Conservation (phyloP, 1,140 invertebrate species). For the Caenorhabditis briggsae region DNA sequence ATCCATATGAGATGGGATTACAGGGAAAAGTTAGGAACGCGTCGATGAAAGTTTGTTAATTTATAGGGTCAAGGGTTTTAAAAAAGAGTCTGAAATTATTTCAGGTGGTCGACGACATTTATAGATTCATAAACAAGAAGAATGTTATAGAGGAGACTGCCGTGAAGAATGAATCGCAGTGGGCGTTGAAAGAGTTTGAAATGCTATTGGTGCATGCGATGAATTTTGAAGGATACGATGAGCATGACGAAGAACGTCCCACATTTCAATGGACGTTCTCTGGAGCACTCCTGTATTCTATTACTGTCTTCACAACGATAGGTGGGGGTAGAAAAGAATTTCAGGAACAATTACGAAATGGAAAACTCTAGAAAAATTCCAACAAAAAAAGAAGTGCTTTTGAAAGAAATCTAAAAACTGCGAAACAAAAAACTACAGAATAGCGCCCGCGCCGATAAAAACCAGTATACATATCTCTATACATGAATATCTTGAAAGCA, state of each 20-base stretch:
- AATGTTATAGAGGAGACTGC: constrained; percentile 80
- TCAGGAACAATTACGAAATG: background rate
- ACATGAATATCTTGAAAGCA: too few species aligned
- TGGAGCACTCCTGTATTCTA: constrained; percentile 85
- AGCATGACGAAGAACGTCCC: constrained; percentile 81
- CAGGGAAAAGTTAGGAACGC: constrained; percentile 78
- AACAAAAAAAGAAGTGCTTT: too few species aligned
- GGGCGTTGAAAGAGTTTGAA: constrained; percentile 85
- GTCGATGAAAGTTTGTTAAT: constrained; percentile 68
- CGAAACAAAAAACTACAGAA: too few species aligned
- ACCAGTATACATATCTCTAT: too few species aligned
- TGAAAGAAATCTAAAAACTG: too few species aligned
- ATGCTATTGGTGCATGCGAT: constrained; percentile 84
- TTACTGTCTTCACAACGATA: constrained; percentile 88
- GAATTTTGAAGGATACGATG: constrained; percentile 85
- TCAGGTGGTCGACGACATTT: constrained; percentile 67
- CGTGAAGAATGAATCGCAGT: constrained; percentile 83
- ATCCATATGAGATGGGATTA: constrained; percentile 82
- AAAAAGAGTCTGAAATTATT: background rate
- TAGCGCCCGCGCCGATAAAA: too few species aligned
- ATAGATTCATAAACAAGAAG: constrained; percentile 65
- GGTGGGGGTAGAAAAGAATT: constrained; percentile 80
- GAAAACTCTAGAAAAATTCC: too few species aligned
- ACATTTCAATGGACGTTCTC: constrained; percentile 84
- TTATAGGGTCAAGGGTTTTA: background rate